Base-by-base conservation (phyloP, 1,140 invertebrate species). In the Drosophila takahashii region DNA sequence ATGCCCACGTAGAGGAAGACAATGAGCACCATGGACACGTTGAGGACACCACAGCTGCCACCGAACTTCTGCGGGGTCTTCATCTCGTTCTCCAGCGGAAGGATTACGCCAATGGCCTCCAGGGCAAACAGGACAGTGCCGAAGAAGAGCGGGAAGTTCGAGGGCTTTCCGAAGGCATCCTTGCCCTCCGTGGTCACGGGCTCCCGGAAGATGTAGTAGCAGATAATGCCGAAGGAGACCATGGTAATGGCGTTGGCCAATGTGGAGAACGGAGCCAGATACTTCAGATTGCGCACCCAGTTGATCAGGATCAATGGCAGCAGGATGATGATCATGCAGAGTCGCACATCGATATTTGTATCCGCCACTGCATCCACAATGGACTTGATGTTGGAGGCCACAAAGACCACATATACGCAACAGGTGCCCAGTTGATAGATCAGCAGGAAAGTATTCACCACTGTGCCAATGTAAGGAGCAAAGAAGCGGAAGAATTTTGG, bases 361-460 rank as follows among this genome's bases (percentile, higher is more conserved):
- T 89, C 75, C 4, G 81, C 74, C 56, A 93, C 92, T 37, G 73
- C 71, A 72, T 93, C 83, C 78, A 93, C 93, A 72, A 96, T 95
- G 77, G 93, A 91, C 91, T 95, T 93, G 10, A 96, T 92, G 91
- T 96, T 98, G 16, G 94, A 94, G 0, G 96, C 94, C 50, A 98
- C 95, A 90, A 98, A 98, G 0, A 98, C 95, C 22, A 97, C 94
- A 90, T 98, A 98, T 4, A 98, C 96, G 92, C 96, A 97, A 87
- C 97, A 97, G 65, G 97, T 96, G 34, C 97, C 97, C 81, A 98
- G 92, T 92, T 98, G 97, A 79, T 97, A 97, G 48, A 97, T 93
- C 62, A 97, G 92, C 15, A 98, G 93, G 81, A 97, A 96, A 0
- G 92, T 76, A 74, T 96, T 96, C 4, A 95, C 93, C 18, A 94